Percentiles rank a stretch among this genome's conserved stretches.
phyloP scores from a whole-genome alignment of 2,888 invertebrate species.

The Trissonchulus sp. region DNA sequence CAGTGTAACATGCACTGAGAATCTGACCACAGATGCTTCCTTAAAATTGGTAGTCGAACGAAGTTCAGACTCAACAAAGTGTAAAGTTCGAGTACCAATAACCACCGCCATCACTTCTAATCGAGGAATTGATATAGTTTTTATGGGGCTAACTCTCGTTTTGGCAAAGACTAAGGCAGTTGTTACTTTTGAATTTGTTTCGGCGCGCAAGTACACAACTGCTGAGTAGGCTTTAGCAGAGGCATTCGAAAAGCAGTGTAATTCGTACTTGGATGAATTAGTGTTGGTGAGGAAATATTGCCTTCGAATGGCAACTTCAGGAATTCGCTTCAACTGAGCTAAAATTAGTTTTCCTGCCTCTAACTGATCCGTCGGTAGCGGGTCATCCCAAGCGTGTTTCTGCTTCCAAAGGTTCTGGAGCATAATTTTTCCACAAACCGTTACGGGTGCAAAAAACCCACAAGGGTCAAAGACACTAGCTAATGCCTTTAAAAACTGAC shows the following conservation, averaged over 20 bases:
- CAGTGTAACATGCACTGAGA: conserved; percentile 37
- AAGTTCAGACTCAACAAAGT: conserved; percentile 34
- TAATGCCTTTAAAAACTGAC: conserved; percentile 34
- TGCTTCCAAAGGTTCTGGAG: conserved; percentile 41
- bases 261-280: conserved; percentile 9
- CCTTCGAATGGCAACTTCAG: background rate
- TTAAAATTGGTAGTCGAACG: conserved; percentile 34
- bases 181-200: background rate
- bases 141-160: conserved; percentile 39
- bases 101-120: conserved; percentile 36
- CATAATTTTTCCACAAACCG: conserved; percentile 37
- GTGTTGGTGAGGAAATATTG: background rate
- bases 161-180: conserved; percentile 33
- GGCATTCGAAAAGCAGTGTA: conserved; percentile 39
- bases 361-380: conserved; percentile 30
- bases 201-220: conserved; percentile 34
- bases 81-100: conserved; percentile 26
- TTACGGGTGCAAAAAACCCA: conserved; percentile 37
- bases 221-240: conserved; percentile 39
- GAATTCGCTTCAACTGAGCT: background rate
- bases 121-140: conserved; percentile 32
- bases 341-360: background rate
- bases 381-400: conserved; percentile 40
- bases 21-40: conserved; percentile 36
- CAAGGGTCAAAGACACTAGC: conserved; percentile 38